Evolutionary conservation across 1,140 invertebrate species (phyloP).

Genomic region (Sycophaga agraensis): DNA sequence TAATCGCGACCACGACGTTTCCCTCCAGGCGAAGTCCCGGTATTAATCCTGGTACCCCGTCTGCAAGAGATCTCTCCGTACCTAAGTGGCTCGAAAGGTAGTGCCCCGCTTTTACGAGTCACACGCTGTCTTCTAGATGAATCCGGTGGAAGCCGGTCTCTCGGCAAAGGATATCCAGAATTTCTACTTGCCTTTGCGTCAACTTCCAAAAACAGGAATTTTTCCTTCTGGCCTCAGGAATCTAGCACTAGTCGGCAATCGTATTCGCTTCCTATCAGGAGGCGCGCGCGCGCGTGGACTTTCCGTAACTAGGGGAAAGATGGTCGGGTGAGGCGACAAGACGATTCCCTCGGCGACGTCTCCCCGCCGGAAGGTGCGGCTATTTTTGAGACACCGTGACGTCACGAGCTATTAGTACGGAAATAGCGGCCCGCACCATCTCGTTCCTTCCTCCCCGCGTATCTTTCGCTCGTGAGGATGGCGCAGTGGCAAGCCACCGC

Average conservation of each 20-base stretch:
- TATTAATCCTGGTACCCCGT: too few relatives aligned
- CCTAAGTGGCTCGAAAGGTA: too few relatives aligned
- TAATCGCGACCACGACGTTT: background rate
- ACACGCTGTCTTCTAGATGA: background rate
- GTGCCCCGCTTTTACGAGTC: background rate
- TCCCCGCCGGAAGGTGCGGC: constrained; percentile 45
- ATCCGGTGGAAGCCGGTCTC: background rate
- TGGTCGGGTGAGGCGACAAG: constrained; percentile 31
- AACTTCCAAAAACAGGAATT: background rate
- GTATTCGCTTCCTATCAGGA: background rate
- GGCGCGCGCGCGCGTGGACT: constrained; percentile 33
- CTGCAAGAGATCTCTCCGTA: too few relatives aligned
- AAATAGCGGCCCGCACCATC: constrained; percentile 53
- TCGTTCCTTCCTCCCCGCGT: background rate
- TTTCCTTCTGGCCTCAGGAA: too few relatives aligned
- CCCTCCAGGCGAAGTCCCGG: too few relatives aligned
- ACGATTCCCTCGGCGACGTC: constrained; percentile 34
- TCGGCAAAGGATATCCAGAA: background rate
- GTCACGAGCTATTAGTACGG: constrained; percentile 48
- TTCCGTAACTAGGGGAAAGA: constrained; percentile 52
- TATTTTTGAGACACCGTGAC: constrained; percentile 53
- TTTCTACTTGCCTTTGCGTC: background rate
- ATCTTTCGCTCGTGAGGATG: too few relatives aligned
- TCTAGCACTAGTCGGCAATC: background rate
- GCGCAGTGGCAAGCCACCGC: too few relatives aligned